Evolutionary conservation across 2,888 invertebrate genomes (phyloP), one percentile per base, ranked within the genome.

Genomic region (Serripes groenlandicus): DNA sequence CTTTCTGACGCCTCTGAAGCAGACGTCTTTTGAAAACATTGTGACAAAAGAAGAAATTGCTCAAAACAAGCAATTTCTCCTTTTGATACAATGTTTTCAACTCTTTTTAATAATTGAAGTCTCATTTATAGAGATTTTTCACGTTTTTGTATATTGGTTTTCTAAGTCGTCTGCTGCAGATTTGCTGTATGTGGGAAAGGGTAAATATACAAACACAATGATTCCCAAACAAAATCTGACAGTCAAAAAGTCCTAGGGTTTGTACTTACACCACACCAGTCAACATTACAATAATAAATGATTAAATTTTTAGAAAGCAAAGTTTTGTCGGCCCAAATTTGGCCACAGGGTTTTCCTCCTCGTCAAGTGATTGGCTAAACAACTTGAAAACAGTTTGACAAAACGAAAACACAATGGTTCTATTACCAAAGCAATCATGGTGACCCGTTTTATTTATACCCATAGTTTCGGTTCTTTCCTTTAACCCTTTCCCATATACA

Each of bases 281-380:
- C 1, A 66, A 66, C 66, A 42, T 66, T 66, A 66, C 66, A 66
- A 66, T 66, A 66, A 66, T 42, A 42, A 66, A 66, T 42, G 42
- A 66, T 35, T 42, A 66, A 35, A 42, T 23, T 4, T 3, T 21
- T 37, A 42, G 1, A 66, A 66, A 66, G 66, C 37, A 66, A 35
- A 66, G 28, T 2, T 15, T 37, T 66, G 66, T 26, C 66, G 42
- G 15, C 32, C 18, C 37, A 37, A 3, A n/a, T n/a, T n/a, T 37
- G 42, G 35, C 28, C 66, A 37, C 9, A 66, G 23, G n/a, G 23
- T 3, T 7, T 66, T 66, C 62, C 11, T n/a, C n/a, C 3, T 26
- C 5, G 15, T 66, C 37, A 66, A 66, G 42, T 66, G 62, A 9
- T 62, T 34, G 34, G 62, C 49, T 21, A 49, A n/a, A n/a, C n/a